Evolutionary conservation across 1,140 invertebrate genomes (phyloP).

Genomic region (Trichogramma pretiosum): DNA sequence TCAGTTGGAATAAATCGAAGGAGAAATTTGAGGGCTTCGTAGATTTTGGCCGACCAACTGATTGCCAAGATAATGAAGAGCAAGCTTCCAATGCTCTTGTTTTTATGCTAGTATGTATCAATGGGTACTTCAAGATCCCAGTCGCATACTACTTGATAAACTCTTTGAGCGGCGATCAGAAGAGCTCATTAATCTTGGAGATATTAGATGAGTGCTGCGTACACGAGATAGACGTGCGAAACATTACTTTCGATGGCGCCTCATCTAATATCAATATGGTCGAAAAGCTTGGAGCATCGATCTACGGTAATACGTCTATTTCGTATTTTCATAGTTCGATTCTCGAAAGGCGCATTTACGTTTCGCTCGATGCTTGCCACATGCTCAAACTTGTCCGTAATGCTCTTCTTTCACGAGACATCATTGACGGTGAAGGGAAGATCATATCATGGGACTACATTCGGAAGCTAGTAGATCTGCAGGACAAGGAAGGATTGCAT

Average conservation of each 20-base stretch:
- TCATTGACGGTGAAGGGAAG: constrained; percentile 16
- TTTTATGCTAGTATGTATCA: constrained; percentile 2
- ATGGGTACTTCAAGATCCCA: neutral
- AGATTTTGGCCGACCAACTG: neutral
- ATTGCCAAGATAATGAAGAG: neutral
- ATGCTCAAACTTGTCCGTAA: constrained; percentile 37
- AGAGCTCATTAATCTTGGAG: neutral
- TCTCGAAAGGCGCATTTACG: constrained; percentile 13
- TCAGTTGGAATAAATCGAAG: neutral
- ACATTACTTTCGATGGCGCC: constrained; percentile 16
- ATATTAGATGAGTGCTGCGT: neutral
- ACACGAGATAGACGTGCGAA: constrained; percentile 9
- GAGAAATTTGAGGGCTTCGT: neutral
- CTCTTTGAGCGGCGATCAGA: neutral
- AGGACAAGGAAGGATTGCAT: constrained; percentile 20
- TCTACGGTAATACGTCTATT: constrained; percentile 18
- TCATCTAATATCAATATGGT: constrained; percentile 11
- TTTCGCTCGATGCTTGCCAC: constrained; percentile 34
- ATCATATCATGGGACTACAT: constrained; percentile 21
- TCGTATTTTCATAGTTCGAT: constrained; percentile 25
- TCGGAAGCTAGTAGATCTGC: constrained; percentile 12
- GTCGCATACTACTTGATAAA: neutral
- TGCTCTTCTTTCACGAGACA: constrained; percentile 22
- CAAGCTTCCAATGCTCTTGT: neutral
- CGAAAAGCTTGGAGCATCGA: constrained; percentile 20